phyloP scores from a whole-genome alignment of 1,140 invertebrate species.

The Drosophila hydei region DNA sequence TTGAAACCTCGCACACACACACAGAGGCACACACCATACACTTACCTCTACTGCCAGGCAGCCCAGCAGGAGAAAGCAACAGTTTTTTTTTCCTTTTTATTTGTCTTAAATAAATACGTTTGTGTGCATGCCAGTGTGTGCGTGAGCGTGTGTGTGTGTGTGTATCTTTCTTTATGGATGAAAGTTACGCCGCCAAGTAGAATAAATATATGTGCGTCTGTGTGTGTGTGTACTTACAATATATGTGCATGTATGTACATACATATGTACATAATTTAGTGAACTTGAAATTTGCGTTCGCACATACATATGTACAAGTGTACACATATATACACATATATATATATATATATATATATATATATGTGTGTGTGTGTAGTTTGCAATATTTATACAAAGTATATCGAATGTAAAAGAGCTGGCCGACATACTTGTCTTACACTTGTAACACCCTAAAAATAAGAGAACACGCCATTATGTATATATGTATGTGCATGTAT shows the following conservation, averaged over 20 bases:
- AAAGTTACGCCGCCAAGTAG: constrained; percentile 66
- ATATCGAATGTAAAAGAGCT: constrained; percentile 67
- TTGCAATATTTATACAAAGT: constrained; percentile 43
- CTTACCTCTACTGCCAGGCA: not conserved
- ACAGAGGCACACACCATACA: not conserved
- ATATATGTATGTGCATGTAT: constrained; percentile 20
- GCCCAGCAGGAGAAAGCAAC: constrained; percentile 54
- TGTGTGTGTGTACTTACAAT: constrained; percentile 35
- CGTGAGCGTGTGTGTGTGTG: constrained; percentile 34
- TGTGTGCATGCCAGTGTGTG: constrained; percentile 30
- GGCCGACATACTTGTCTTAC: constrained; percentile 20
- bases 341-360: not conserved
- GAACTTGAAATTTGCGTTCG: constrained; percentile 72
- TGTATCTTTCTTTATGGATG: constrained; percentile 66
- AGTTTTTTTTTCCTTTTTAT: constrained; percentile 59
- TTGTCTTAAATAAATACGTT: constrained; percentile 78
- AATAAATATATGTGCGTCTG: constrained; percentile 60
- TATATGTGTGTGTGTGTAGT: constrained; percentile 9
- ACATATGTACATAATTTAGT: constrained; percentile 73
- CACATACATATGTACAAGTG: constrained; percentile 1
- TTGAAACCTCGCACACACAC: constrained; percentile 45
- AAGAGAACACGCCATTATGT: constrained; percentile 27
- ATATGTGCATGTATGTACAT: constrained; percentile 29
- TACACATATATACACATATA: not conserved
- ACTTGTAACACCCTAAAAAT: constrained; percentile 17